Evolutionary conservation across 2,888 invertebrate genomes (phyloP).

Genomic region (Cosmopolites sordidus): DNA sequence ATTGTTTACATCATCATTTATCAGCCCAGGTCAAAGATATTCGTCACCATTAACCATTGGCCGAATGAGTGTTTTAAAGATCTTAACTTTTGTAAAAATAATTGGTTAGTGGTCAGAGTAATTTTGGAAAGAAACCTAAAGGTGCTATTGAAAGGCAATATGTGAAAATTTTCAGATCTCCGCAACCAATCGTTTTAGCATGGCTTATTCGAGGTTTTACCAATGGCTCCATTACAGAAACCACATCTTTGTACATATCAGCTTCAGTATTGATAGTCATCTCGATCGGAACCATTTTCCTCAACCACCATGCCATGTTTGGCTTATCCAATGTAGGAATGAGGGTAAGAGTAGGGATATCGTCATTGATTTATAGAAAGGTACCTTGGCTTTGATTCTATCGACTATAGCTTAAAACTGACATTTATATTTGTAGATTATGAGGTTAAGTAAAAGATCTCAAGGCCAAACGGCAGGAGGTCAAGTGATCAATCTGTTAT

Average conservation of each 20-base stretch:
- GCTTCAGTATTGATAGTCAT: constrained; percentile 53
- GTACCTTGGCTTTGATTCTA: too few relatives aligned
- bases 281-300: constrained; percentile 52
- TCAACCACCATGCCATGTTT: constrained; percentile 59
- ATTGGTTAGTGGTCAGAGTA: too few relatives aligned
- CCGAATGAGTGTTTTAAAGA: too few relatives aligned
- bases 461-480: constrained; percentile 78
- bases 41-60: too few relatives aligned
- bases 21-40: background rate
- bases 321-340: constrained; percentile 66
- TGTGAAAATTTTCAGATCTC: constrained; percentile 52
- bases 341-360: constrained; percentile 54
- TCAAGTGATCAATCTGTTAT: constrained; percentile 77
- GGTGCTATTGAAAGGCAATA: too few relatives aligned
- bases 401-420: too few relatives aligned
- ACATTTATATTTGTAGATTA: constrained; percentile 45
- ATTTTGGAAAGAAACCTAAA: too few relatives aligned
- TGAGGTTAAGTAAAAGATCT: constrained; percentile 62
- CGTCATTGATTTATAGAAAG: constrained; percentile 60
- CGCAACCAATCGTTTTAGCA: constrained; percentile 29
- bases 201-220: constrained; percentile 24
- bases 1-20: too few relatives aligned
- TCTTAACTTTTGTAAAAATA: too few relatives aligned
- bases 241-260: constrained; percentile 55
- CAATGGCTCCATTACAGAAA: background rate